These are phyloP conservation scores for Zapus hudsonius DNA, from an alignment of 2,113 vertebrate species.

Conservation along the genomic window DNA sequence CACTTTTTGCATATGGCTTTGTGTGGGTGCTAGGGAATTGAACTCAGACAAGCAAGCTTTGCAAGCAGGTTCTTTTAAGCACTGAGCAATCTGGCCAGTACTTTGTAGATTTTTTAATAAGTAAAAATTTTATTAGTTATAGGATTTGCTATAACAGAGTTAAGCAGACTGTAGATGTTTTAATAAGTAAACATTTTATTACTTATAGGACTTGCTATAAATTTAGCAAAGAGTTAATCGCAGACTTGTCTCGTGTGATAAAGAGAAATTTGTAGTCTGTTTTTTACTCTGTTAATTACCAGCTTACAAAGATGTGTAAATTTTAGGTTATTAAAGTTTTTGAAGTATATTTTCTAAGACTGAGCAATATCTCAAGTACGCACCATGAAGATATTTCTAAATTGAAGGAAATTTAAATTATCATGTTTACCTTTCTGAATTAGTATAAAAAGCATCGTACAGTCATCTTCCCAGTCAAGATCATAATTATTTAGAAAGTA, in stretches of 20 bases:
- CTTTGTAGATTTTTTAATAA: too few relatives aligned
- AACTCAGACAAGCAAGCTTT: too few relatives aligned
- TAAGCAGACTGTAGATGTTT: neutral
- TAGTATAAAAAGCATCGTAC: neutral
- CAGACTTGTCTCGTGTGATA: neutral
- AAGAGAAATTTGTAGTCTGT: neutral
- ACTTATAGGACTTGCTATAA: neutral
- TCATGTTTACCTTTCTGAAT: neutral
- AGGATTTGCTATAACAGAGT: neutral
- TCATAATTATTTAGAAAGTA: neutral
- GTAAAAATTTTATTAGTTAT: neutral
- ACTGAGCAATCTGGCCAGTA: too few relatives aligned
- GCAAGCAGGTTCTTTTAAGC: too few relatives aligned
- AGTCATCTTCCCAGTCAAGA: neutral
- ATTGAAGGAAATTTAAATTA: slow-evolving; percentile 34
- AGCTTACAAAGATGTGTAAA: neutral
- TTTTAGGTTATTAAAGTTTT: neutral
- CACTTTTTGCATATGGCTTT: too few relatives aligned
- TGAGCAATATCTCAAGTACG: neutral
- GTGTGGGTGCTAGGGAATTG: too few relatives aligned
- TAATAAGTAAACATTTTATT: slow-evolving; percentile 15
- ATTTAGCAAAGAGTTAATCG: neutral
- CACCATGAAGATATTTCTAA: slow-evolving; percentile 2
- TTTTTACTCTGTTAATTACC: neutral
- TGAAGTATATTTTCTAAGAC: neutral